Percentiles rank a stretch among this genome's conserved stretches.
These are phyloP conservation scores for Pristionchus arcanus DNA, from an alignment of 2,888 invertebrate species.

Conservation along the genomic window DNA sequence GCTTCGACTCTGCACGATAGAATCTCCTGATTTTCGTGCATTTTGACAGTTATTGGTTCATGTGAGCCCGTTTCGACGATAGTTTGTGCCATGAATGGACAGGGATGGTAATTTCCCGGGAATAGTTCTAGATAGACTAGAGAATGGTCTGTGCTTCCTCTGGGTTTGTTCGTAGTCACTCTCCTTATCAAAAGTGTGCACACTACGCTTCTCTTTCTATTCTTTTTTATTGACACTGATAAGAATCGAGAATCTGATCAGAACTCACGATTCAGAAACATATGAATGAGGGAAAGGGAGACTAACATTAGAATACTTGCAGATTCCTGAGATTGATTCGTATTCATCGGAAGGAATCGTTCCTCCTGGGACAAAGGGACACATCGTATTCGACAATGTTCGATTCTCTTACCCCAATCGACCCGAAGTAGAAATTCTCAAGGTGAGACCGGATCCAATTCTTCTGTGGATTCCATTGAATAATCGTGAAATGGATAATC, in stretches of 20 bases:
- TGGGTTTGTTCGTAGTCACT: conserved; percentile 2
- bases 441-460: conserved; percentile 62
- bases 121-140: background rate
- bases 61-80: too few relatives aligned
- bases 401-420: conserved; percentile 81
- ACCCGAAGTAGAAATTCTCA: conserved; percentile 78
- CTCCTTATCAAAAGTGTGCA: conserved; percentile 23
- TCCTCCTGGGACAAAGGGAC: conserved; percentile 79
- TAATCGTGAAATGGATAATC: background rate
- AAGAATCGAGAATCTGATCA: conserved; percentile 11
- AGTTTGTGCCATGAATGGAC: background rate
- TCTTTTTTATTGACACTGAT: conserved; percentile 28
- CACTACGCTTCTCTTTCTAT: conserved; percentile 1
- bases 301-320: background rate
- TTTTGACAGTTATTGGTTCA: too few relatives aligned
- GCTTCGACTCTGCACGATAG: background rate
- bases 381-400: conserved; percentile 80
- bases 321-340: conserved; percentile 74
- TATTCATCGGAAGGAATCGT: conserved; percentile 79
- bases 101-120: background rate
- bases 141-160: background rate
- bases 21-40: background rate
- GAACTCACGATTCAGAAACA: background rate
- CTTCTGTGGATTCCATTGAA: background rate
- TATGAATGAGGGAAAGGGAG: background rate